These are phyloP conservation scores for Sinopyrophorus schimmeli DNA, from an alignment of 2,888 invertebrate species.

Conservation along the genomic window DNA sequence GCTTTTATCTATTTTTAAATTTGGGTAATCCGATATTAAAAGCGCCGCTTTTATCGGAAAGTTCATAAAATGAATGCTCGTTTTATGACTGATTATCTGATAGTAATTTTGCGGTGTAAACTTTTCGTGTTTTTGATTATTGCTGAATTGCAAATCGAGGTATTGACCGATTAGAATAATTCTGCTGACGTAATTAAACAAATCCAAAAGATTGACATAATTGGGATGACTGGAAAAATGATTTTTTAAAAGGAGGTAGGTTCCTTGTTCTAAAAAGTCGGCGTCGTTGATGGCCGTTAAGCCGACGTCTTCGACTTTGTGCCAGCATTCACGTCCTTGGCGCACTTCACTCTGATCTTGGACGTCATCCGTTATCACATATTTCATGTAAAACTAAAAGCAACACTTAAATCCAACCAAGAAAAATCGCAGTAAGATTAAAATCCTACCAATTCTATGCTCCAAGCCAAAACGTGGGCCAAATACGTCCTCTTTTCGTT, in stretches of 20 bases:
- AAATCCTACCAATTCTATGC: too few relatives aligned
- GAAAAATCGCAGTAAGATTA: too few relatives aligned
- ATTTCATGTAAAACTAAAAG: too few relatives aligned
- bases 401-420: too few relatives aligned
- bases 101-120: background rate
- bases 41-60: background rate
- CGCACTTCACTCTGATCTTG: background rate
- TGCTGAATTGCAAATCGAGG: background rate
- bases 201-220: background rate
- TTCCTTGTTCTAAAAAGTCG: background rate
- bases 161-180: background rate
- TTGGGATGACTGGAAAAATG: background rate
- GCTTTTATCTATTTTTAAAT: too few relatives aligned
- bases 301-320: background rate
- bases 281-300: background rate
- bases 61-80: background rate
- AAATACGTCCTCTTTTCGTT: too few relatives aligned
- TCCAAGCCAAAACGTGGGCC: too few relatives aligned
- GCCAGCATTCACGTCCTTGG: background rate
- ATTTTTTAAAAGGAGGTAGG: background rate
- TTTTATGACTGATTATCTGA: background rate
- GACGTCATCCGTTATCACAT: background rate
- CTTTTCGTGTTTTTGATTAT: background rate
- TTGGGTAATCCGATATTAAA: too few relatives aligned
- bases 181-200: background rate